Evolutionary conservation across 2,888 invertebrate genomes (phyloP).

Genomic region (Heliconius charithonia): DNA sequence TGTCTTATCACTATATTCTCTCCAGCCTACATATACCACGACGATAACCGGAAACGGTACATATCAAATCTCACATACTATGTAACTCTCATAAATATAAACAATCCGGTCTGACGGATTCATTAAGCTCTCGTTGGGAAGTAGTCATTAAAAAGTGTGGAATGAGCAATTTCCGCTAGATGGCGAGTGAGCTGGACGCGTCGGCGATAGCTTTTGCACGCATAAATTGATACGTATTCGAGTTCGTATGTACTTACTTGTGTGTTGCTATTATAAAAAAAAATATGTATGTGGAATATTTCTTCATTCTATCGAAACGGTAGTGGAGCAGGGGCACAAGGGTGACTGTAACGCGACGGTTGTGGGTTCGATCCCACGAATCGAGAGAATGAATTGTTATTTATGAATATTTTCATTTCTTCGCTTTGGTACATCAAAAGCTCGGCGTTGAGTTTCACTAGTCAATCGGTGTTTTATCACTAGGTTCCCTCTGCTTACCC

Average conservation of each 20-base stretch:
- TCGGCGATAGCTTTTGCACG: slow-evolving; percentile 24
- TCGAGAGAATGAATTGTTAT: too few species aligned
- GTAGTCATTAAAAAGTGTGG: slow-evolving; percentile 74
- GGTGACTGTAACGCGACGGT: too few species aligned
- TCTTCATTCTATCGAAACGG: too few species aligned
- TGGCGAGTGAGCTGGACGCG: slow-evolving; percentile 29
- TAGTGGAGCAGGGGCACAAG: too few species aligned
- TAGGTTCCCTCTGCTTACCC: too few species aligned
- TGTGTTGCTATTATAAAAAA: neutral
- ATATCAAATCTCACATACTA: slow-evolving; percentile 11
- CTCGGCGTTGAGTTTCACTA: too few species aligned
- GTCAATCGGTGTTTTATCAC: too few species aligned
- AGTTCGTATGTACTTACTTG: neutral
- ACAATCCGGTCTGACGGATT: slow-evolving; percentile 55
- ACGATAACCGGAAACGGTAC: neutral
- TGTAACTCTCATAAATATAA: slow-evolving; percentile 31
- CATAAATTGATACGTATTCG: slow-evolving; percentile 3
- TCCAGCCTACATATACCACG: too few species aligned
- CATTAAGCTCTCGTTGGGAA: slow-evolving; percentile 79
- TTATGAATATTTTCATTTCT: too few species aligned
- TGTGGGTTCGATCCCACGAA: too few species aligned
- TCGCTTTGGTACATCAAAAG: too few species aligned
- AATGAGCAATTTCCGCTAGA: slow-evolving; percentile 75
- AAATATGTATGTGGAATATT: too few species aligned
- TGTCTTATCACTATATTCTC: neutral